Percentiles rank a stretch among this genome's conserved stretches.
These are phyloP conservation scores for Drosophila sulfurigaster DNA, from an alignment of 1,140 invertebrate species.

Conservation along the genomic window DNA sequence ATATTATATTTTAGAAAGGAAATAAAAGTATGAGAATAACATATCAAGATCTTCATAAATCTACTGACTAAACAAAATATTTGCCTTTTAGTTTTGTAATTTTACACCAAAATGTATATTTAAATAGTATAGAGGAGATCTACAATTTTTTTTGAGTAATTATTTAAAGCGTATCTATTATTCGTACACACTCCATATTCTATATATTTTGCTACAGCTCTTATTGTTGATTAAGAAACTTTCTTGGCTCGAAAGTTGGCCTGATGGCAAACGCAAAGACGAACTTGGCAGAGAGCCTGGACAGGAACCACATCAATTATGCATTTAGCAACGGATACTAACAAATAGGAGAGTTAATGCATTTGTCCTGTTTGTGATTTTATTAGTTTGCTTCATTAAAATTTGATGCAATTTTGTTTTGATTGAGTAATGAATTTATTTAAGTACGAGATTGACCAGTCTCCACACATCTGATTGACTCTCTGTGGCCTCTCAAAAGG, in stretches of 20 bases:
- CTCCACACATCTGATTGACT: neutral
- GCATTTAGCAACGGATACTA: constrained; percentile 40
- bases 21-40: neutral
- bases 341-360: constrained; percentile 47
- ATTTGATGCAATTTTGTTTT: constrained; percentile 58
- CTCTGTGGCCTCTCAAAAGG: neutral
- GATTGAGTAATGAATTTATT: constrained; percentile 44
- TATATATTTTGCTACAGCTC: neutral
- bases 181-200: neutral
- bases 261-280: neutral
- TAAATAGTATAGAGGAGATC: too few species aligned
- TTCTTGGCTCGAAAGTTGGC: constrained; percentile 23
- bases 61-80: too few species aligned
- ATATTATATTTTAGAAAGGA: neutral
- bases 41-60: too few species aligned
- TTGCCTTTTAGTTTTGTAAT: too few species aligned
- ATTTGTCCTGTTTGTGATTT: constrained; percentile 57
- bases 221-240: constrained; percentile 64
- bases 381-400: constrained; percentile 60
- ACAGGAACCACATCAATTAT: constrained; percentile 53
- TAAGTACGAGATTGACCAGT: constrained; percentile 47
- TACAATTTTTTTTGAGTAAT: too few species aligned
- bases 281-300: constrained; percentile 16
- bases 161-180: neutral
- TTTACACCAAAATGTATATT: too few species aligned